These are phyloP conservation scores for Centropyge bicolor DNA, from an alignment of 2,797 vertebrate species.

Conservation along the genomic window DNA sequence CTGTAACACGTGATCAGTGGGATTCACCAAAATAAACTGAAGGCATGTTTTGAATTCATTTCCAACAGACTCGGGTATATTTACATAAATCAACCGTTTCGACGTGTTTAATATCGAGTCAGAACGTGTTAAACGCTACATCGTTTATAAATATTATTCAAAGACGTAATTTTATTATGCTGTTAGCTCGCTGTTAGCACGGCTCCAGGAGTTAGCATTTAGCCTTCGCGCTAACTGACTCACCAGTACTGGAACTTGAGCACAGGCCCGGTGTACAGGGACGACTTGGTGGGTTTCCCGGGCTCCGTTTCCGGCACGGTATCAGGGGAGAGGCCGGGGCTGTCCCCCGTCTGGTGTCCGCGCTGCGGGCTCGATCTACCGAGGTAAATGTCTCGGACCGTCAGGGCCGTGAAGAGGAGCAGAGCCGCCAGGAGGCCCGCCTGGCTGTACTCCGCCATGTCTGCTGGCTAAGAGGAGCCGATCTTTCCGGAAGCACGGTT, in stretches of 20 bases:
- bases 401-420: constrained; percentile 83
- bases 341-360: constrained; percentile 43
- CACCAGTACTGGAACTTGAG: constrained; percentile 87
- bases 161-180: background rate
- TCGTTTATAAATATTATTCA: background rate
- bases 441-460: constrained; percentile 85
- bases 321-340: constrained; percentile 34
- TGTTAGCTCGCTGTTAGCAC: background rate
- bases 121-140: background rate
- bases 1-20: background rate
- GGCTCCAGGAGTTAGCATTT: background rate
- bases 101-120: background rate
- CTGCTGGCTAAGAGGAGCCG: background rate
- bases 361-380: constrained; percentile 64
- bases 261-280: constrained; percentile 78
- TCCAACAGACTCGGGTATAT: background rate
- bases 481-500: no score
- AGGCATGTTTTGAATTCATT: background rate
- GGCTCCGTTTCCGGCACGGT: constrained; percentile 44
- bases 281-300: constrained; percentile 61
- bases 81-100: background rate
- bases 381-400: constrained; percentile 82
- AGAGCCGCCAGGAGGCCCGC: constrained; percentile 81
- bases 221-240: constrained; percentile 39
- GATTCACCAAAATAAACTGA: background rate